Conservation (phyloP, 2,797 vertebrate species). For the Arctocebus calabarensis region DNA sequence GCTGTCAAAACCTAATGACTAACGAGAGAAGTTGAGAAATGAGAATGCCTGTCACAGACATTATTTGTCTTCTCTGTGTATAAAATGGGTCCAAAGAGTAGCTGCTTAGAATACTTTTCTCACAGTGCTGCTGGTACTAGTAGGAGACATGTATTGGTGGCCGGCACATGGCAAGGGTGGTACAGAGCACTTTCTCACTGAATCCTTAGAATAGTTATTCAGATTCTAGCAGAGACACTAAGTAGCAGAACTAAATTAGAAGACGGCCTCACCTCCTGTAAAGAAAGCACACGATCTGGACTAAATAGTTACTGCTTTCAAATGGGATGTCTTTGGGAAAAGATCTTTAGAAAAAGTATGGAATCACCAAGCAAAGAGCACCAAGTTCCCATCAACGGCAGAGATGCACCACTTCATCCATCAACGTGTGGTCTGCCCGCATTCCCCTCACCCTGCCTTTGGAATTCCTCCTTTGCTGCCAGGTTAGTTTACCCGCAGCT, state of each 20-base stretch:
- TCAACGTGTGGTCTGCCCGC: fast-evolving
- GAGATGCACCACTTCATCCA: background rate
- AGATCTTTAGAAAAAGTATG: background rate
- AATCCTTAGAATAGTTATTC: background rate
- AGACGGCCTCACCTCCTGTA: background rate
- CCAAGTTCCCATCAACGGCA: background rate
- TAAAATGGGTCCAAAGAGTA: background rate
- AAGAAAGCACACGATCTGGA: background rate
- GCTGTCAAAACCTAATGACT: background rate
- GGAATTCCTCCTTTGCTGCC: background rate
- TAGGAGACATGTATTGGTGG: background rate
- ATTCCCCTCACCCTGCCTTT: background rate
- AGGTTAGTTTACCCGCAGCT: background rate
- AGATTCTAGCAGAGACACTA: background rate
- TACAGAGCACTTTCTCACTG: background rate
- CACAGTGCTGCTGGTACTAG: background rate
- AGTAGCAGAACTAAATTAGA: background rate
- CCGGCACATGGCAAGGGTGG: no score
- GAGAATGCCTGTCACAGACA: background rate
- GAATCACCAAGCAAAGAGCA: background rate
- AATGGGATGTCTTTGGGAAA: background rate
- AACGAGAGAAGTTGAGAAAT: background rate
- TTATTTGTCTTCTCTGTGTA: background rate
- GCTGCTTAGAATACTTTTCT: background rate
- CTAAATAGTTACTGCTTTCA: background rate